These are phyloP conservation scores for Pandemis heparana DNA, from an alignment of 2,888 invertebrate species.

Conservation along the genomic window DNA sequence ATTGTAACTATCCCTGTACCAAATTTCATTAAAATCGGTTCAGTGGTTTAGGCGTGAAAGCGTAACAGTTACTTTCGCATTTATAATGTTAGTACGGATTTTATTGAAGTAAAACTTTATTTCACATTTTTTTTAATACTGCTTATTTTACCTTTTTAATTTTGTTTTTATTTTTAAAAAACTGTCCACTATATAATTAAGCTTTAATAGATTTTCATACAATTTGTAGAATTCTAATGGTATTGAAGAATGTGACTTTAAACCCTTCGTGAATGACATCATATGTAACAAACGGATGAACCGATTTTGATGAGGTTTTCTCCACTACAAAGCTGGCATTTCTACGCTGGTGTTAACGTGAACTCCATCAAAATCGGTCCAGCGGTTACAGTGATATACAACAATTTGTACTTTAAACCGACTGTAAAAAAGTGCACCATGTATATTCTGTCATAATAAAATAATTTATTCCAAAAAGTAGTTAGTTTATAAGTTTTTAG, in stretches of 20 bases:
- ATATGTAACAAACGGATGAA: not conserved
- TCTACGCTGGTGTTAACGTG: too few species aligned
- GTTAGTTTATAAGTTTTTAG: conserved; percentile 32
- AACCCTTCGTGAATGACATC: not conserved
- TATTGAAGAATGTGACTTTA: not conserved
- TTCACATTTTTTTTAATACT: too few species aligned
- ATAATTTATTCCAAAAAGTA: conserved; percentile 45
- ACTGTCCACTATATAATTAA: not conserved
- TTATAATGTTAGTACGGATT: too few species aligned
- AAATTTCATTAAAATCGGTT: too few species aligned
- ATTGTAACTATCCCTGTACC: too few species aligned
- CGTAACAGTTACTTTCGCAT: too few species aligned
- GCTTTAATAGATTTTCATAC: not conserved
- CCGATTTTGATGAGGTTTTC: not conserved
- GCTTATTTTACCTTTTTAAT: too few species aligned
- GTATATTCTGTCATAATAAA: conserved; percentile 39
- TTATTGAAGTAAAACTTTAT: too few species aligned
- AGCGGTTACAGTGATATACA: not conserved
- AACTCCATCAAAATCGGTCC: not conserved
- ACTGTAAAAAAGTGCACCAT: conserved; percentile 29
- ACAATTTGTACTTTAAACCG: conserved; percentile 12
- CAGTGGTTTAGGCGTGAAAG: too few species aligned
- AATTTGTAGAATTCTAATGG: not conserved
- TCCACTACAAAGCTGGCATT: not conserved
- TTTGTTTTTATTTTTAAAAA: too few species aligned